Evolutionary conservation across 2,113 vertebrate species (phyloP).

Genomic region (Apeltes quadracus): DNA sequence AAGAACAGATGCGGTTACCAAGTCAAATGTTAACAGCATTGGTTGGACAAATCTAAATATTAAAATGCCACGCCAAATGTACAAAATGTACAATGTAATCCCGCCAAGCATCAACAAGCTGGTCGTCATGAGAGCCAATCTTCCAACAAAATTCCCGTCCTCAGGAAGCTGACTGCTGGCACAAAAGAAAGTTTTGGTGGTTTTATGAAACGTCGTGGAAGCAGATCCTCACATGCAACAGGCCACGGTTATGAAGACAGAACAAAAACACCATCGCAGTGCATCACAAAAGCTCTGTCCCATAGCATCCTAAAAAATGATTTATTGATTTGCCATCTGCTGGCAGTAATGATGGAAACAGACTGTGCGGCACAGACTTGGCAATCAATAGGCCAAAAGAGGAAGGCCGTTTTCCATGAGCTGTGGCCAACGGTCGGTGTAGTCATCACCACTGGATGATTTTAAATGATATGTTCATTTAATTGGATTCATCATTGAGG

Average conservation of each 20-base stretch:
- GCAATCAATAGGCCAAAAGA: slow-evolving; percentile 56
- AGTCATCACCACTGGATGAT: neutral
- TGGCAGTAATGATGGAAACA: slow-evolving; percentile 60
- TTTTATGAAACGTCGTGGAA: slow-evolving; percentile 3
- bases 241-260: slow-evolving; percentile 14
- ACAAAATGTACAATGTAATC: slow-evolving; percentile 4
- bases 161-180: slow-evolving; percentile 6
- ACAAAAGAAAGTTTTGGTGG: neutral
- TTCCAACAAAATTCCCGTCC: slow-evolving; percentile 21
- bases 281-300: slow-evolving; percentile 27
- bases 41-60: no score
- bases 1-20: neutral
- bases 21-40: neutral
- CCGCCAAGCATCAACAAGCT: neutral
- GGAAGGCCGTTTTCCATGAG: slow-evolving; percentile 23
- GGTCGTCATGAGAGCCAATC: slow-evolving; percentile 5
- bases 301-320: slow-evolving; percentile 41
- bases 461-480: neutral
- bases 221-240: slow-evolving; percentile 12
- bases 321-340: slow-evolving; percentile 48
- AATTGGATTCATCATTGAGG: neutral
- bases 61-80: no score
- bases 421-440: neutral
- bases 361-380: slow-evolving; percentile 25
- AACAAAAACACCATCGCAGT: neutral